These are phyloP conservation scores for Gallinago media DNA, from an alignment of 2,113 vertebrate species.

Conservation along the genomic window DNA sequence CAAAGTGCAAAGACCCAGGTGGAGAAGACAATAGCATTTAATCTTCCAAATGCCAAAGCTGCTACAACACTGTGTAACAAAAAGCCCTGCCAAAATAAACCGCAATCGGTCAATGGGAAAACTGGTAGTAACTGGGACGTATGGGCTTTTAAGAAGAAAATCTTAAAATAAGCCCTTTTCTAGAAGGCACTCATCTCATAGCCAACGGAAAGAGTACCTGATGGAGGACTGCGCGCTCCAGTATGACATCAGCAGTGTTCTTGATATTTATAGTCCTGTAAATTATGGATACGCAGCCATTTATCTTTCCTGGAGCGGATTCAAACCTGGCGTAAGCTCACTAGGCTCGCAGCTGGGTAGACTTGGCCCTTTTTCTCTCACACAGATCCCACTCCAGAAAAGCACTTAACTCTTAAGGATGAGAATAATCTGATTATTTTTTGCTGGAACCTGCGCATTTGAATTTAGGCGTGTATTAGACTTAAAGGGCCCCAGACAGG, in stretches of 20 bases:
- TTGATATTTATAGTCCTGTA: constrained; percentile 51
- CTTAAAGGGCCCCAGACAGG: background rate
- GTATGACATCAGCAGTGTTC: background rate
- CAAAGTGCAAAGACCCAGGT: background rate
- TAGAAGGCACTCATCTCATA: background rate
- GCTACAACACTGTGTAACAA: background rate
- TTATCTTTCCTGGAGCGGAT: constrained; percentile 43
- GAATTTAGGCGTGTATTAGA: background rate
- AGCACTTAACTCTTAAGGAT: constrained; percentile 22
- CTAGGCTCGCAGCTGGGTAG: constrained; percentile 40
- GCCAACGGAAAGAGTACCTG: background rate
- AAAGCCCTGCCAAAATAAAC: background rate
- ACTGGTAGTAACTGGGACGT: background rate
- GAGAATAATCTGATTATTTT: constrained; percentile 8
- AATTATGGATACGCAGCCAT: background rate
- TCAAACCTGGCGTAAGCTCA: constrained; percentile 11
- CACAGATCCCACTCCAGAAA: constrained; percentile 18
- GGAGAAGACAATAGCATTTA: background rate
- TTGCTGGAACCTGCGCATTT: background rate
- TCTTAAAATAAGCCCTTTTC: constrained; percentile 3
- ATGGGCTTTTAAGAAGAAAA: background rate
- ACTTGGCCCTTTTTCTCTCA: background rate
- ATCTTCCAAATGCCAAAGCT: background rate
- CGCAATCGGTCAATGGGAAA: background rate
- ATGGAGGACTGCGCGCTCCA: background rate